A percentile compares a stretch with the other conserved stretches of the same genome.
These are phyloP conservation scores for Nephrocerus scutellatus DNA, from an alignment of 2,888 invertebrate species.

Conservation along the genomic window DNA sequence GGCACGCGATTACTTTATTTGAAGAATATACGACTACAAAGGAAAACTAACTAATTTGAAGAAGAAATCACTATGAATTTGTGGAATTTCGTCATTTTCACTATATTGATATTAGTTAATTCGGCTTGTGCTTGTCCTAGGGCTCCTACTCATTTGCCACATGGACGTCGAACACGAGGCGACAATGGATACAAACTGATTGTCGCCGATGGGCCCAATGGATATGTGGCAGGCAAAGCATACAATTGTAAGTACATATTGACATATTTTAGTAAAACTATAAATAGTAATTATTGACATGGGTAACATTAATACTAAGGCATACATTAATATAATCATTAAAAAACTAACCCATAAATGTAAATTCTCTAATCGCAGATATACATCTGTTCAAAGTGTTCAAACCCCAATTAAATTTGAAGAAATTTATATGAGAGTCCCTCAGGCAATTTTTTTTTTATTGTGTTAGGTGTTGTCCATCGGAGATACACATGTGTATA, in stretches of 20 bases:
- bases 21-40: neutral
- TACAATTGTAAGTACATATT: constrained; percentile 65
- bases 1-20: no score
- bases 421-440: no score
- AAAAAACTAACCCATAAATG: no score
- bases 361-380: no score
- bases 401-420: no score
- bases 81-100: no score
- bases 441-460: no score
- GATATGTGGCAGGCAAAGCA: constrained; percentile 74
- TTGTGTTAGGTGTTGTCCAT: no score
- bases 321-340: no score
- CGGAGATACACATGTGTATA: no score
- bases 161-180: constrained; percentile 58
- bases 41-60: neutral
- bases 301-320: neutral
- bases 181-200: constrained; percentile 82
- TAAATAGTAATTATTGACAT: constrained; percentile 2
- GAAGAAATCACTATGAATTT: constrained; percentile 6
- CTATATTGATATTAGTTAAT: constrained; percentile 34
- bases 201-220: constrained; percentile 70
- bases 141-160: constrained; percentile 41
- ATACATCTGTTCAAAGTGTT: no score
- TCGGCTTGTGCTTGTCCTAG: constrained; percentile 39
- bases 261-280: no score